Base-by-base conservation (phyloP, 2,888 invertebrate genomes). In the Uropetala carovei region DNA sequence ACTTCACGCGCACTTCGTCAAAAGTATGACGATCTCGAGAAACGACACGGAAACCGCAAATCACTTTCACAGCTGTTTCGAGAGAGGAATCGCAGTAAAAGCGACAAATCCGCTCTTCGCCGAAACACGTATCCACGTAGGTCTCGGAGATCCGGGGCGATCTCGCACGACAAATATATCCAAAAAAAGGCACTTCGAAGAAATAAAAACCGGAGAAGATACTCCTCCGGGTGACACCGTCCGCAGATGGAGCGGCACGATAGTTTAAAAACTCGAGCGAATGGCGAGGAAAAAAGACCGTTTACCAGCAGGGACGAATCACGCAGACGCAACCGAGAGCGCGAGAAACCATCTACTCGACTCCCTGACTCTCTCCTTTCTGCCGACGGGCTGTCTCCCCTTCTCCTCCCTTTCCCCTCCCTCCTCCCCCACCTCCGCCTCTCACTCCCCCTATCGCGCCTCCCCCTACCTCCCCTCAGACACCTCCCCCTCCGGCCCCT, bases 331-430 rank as follows among this genome's bases (percentile, higher is more conserved):
- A 9, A 18, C 14, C 18, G 3, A 16, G 27, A 22, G 85, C 75
- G 57, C 22, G 83, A 84, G 58, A 85, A 11, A 59, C n/a, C 64
- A 56, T 64, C 43, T 68, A 64, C 89, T 89, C 89, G n/a, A 68
- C 64, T 89, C 89, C 43, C 27, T 86, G 16, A 43, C 64, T 89
- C 89, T 27, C 64, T 89, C 89, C 68, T 89, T 43, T 64, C 43
- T 64, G 89, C 89, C 22, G 64, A 60, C 64, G 89, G 60, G 86
- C 16, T 58, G 85, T 18, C 57, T 22, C 85, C 86, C 64, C 89
- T 30, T 43, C 85, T 43, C 86, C 86, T 18, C 68, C 64, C 58
- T 10, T 30, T 14, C 30, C 30, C 30, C 82, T 22, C 2, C 22
- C 85, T 7, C 27, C 30, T 3, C 27, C 85, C 27, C 60, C 60